Percentiles rank a stretch among this genome's conserved stretches.
Conservation (phyloP, 2,113 vertebrate species). For the Gnathonemus longibarbis region DNA sequence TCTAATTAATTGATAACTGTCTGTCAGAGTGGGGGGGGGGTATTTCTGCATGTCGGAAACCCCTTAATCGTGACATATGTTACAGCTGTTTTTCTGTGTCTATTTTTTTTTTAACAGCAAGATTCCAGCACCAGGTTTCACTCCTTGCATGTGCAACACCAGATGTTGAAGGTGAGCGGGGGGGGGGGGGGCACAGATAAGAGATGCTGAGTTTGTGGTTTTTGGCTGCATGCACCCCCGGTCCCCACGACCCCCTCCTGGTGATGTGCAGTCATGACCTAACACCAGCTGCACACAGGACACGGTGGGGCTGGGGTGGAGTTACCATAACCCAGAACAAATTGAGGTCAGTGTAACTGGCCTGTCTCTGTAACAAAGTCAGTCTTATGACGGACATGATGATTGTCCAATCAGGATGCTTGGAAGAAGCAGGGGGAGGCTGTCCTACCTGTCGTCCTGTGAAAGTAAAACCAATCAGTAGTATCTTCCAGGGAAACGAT, state of each 20-base stretch:
- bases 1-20: not conserved
- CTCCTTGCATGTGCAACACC: slow-evolving; percentile 85
- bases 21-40: not conserved
- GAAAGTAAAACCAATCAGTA: not conserved
- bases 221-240: not conserved
- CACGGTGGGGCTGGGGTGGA: not conserved
- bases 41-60: not conserved
- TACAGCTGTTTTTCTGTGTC: not conserved
- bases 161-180: slow-evolving; percentile 85
- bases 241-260: not conserved
- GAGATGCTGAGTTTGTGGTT: not conserved
- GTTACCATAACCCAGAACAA: not conserved
- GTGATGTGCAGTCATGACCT: not conserved
- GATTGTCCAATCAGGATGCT: not conserved
- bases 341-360: not conserved
- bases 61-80: not conserved
- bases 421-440: not conserved
- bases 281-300: not conserved
- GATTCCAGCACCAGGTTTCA: slow-evolving; percentile 75
- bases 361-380: not conserved
- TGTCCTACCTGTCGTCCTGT: not conserved
- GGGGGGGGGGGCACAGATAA: not conserved
- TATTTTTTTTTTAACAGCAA: slow-evolving; percentile 66
- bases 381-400: not conserved
- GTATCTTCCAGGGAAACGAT: not conserved